These are phyloP conservation scores for Parapsyche elsis DNA, from an alignment of 1,140 invertebrate genomes.

Conservation along the genomic window DNA sequence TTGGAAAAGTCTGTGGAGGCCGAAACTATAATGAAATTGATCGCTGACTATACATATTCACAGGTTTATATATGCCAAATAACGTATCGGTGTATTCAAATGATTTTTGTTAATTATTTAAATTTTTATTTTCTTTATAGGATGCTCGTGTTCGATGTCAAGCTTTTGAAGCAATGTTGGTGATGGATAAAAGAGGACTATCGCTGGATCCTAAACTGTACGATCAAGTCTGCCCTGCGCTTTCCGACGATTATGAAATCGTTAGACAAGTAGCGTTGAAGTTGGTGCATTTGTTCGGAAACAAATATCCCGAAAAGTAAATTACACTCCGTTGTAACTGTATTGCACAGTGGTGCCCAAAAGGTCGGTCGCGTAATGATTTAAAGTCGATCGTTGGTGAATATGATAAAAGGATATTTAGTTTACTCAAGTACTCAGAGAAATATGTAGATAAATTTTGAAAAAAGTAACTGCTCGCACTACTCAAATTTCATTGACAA, in stretches of 20 bases:
- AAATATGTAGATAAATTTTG: too few species aligned
- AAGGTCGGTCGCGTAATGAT: too few species aligned
- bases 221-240: slow-evolving; percentile 81
- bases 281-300: slow-evolving; percentile 86
- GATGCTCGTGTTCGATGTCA: slow-evolving; percentile 90
- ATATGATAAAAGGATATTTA: too few species aligned
- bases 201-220: slow-evolving; percentile 83
- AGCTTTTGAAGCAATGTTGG: slow-evolving; percentile 86
- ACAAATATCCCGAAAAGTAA: slow-evolving; percentile 89
- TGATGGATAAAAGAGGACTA: slow-evolving; percentile 83
- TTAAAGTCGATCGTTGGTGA: too few species aligned
- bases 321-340: too few species aligned
- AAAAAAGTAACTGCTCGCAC: too few species aligned
- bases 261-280: slow-evolving; percentile 88
- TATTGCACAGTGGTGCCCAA: too few species aligned
- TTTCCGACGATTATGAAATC: slow-evolving; percentile 95
- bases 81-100: too few species aligned
- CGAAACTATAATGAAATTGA: slow-evolving; percentile 73
- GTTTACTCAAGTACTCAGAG: too few species aligned
- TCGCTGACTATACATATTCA: slow-evolving; percentile 84
- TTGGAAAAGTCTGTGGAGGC: slow-evolving; percentile 66
- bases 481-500: too few species aligned
- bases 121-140: slow-evolving; percentile 59
- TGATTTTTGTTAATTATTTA: slow-evolving; percentile 8
- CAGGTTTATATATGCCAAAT: slow-evolving; percentile 61